Conservation (phyloP, 92 coral and sea anemone genomes). For the Hydrozoanthus gracilis region DNA sequence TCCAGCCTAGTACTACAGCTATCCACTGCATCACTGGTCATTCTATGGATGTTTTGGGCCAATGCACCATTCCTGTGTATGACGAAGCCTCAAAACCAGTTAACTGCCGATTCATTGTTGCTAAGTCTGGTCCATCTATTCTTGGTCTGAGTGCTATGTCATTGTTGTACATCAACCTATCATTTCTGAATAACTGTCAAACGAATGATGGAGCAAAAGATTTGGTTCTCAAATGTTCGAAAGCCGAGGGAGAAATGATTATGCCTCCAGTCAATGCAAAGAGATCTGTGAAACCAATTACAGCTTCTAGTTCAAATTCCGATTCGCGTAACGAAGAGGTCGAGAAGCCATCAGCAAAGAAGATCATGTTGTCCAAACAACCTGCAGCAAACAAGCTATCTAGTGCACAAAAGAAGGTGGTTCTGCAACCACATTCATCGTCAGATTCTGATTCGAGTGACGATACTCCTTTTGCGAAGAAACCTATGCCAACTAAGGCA, state of each 20-base stretch:
- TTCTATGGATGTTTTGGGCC: not conserved
- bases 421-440: too few species aligned
- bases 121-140: not conserved
- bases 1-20: not conserved
- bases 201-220: too few species aligned
- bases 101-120: not conserved
- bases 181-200: not conserved
- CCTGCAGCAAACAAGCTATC: too few species aligned
- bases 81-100: not conserved
- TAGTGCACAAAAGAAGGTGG: too few species aligned
- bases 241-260: not conserved
- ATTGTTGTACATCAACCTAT: not conserved
- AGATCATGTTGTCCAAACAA: too few species aligned
- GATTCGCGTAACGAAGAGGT: too few species aligned
- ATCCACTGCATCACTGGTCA: not conserved
- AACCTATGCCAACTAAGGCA: not conserved
- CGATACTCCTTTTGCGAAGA: too few species aligned
- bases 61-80: not conserved
- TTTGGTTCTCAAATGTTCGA: not conserved
- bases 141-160: not conserved
- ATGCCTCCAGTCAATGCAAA: too few species aligned
- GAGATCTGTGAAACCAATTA: too few species aligned
- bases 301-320: too few species aligned
- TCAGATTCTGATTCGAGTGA: too few species aligned
- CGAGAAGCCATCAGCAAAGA: too few species aligned